Percentiles rank a stretch among this genome's conserved stretches.
These are phyloP conservation scores for Balearica regulorum DNA, from an alignment of 2,797 vertebrate species.

Conservation along the genomic window DNA sequence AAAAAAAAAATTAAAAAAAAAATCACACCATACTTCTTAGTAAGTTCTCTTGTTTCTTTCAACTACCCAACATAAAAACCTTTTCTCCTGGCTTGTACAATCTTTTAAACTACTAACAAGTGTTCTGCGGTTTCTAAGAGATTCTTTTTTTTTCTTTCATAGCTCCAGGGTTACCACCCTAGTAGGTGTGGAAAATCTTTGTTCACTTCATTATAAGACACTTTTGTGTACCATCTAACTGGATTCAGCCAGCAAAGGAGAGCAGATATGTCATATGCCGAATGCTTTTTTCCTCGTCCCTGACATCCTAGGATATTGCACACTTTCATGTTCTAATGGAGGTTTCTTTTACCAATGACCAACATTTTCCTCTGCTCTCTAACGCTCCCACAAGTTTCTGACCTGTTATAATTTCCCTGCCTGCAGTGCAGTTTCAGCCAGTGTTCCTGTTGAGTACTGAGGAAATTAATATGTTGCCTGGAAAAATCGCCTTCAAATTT, in stretches of 20 bases:
- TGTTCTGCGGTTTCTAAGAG: constrained; percentile 63
- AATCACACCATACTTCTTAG: constrained; percentile 38
- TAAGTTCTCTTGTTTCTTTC: constrained; percentile 64
- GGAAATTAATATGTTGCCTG: neutral
- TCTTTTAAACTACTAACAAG: constrained; percentile 70
- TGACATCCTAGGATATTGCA: constrained; percentile 39
- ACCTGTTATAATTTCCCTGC: constrained; percentile 53
- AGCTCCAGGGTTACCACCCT: constrained; percentile 63
- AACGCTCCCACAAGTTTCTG: constrained; percentile 29
- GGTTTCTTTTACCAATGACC: constrained; percentile 57
- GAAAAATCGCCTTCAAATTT: neutral
- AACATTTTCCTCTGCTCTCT: constrained; percentile 48
- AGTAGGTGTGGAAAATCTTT: constrained; percentile 67
- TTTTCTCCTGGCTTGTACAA: constrained; percentile 49
- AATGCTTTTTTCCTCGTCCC: constrained; percentile 39
- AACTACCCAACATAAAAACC: constrained; percentile 58
- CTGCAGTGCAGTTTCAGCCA: constrained; percentile 27
- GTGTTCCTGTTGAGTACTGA: neutral
- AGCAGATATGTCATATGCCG: constrained; percentile 44
- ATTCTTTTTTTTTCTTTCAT: constrained; percentile 51
- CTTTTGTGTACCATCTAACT: constrained; percentile 62
- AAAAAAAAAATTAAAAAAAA: neutral
- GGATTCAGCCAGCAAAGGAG: constrained; percentile 56
- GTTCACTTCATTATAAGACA: constrained; percentile 67
- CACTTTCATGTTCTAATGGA: constrained; percentile 61